These are phyloP conservation scores for Arremon aurantiirostris DNA, from an alignment of 2,797 vertebrate genomes.

Conservation along the genomic window DNA sequence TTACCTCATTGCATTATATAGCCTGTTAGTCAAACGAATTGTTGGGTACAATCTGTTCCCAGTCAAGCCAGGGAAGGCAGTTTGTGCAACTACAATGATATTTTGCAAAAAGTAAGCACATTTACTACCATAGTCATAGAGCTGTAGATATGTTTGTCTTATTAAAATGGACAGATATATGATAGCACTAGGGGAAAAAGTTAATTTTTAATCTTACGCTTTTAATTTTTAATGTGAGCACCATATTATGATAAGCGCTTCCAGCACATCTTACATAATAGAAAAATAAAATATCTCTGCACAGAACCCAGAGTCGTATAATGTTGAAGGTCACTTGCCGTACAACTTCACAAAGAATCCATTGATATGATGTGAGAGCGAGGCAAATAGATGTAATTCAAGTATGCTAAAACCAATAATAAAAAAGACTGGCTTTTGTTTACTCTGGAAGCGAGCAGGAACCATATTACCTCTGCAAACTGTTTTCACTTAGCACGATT, in stretches of 20 bases:
- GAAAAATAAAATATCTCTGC: slow-evolving; percentile 27
- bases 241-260: background rate
- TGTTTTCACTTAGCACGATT: slow-evolving; percentile 78
- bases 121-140: background rate
- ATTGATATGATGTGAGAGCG: background rate
- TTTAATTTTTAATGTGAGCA: slow-evolving; percentile 47
- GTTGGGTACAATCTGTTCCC: slow-evolving; percentile 34
- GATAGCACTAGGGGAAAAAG: slow-evolving; percentile 5
- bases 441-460: slow-evolving; percentile 59
- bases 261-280: background rate
- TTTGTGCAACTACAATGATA: slow-evolving; percentile 18
- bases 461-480: slow-evolving; percentile 73
- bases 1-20: slow-evolving; percentile 37
- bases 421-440: slow-evolving; percentile 61
- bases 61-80: slow-evolving; percentile 6
- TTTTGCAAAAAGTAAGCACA: slow-evolving; percentile 50
- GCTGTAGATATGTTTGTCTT: slow-evolving; percentile 7
- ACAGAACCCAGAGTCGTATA: background rate
- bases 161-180: slow-evolving; percentile 47
- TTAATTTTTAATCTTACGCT: slow-evolving; percentile 21
- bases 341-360: slow-evolving; percentile 45
- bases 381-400: slow-evolving; percentile 61
- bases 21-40: background rate
- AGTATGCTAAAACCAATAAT: slow-evolving; percentile 48
- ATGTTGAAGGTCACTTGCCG: slow-evolving; percentile 17